A percentile compares a stretch with the other conserved stretches of the same genome.
phyloP scores from a whole-genome alignment of 2,113 vertebrate species.

The Podarcis cretensis region DNA sequence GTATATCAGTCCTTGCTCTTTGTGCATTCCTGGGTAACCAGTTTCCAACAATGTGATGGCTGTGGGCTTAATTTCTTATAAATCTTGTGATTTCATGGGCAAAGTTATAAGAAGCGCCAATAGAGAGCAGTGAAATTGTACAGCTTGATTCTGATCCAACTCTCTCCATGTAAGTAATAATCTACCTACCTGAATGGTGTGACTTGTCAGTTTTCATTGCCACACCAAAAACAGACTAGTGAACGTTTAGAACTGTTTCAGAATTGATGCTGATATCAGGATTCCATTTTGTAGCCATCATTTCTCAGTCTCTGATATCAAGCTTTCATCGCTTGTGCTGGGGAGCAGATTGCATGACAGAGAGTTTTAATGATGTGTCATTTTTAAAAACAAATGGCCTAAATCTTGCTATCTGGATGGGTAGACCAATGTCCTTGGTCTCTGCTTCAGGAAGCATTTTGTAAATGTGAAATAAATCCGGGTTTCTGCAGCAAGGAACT shows the following conservation, averaged over 20 bases:
- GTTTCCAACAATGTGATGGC: accelerated
- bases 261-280: conserved; percentile 39
- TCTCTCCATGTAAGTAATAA: conserved; percentile 33
- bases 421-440: neutral
- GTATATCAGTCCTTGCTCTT: conserved; percentile 25
- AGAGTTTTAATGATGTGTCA: conserved; percentile 36
- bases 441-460: too few species aligned
- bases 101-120: conserved; percentile 45
- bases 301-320: conserved; percentile 31
- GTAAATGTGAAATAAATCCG: too few species aligned
- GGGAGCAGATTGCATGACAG: conserved; percentile 5
- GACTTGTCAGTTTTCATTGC: conserved; percentile 43
- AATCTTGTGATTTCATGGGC: conserved; percentile 12
- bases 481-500: too few species aligned
- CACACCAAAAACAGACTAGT: conserved; percentile 9
- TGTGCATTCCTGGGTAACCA: conserved; percentile 23
- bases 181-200: neutral
- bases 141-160: conserved; percentile 19
- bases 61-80: conserved; percentile 27
- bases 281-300: conserved; percentile 21
- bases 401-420: conserved; percentile 16
- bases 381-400: conserved; percentile 17
- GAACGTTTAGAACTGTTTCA: conserved; percentile 32
- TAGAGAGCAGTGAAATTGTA: conserved; percentile 33
- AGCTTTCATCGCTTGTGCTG: conserved; percentile 37